Conservation (phyloP, 2,888 invertebrate genomes). For the Hyles lineata region DNA sequence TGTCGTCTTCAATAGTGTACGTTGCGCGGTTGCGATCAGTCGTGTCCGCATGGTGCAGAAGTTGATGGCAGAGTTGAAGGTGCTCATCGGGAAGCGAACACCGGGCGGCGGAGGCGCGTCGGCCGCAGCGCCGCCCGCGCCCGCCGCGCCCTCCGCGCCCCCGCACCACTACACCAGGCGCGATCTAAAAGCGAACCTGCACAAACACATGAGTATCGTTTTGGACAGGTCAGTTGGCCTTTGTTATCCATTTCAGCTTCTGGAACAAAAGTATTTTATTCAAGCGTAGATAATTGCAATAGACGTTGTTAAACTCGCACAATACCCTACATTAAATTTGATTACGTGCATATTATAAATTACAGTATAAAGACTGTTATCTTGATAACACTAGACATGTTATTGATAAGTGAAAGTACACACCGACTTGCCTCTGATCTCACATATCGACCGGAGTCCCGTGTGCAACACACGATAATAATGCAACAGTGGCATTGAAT, state of each 20-base stretch:
- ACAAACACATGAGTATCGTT: conserved; percentile 83
- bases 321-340: conserved; percentile 21
- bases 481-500: neutral
- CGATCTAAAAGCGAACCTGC: conserved; percentile 81
- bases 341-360: conserved; percentile 15
- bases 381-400: conserved; percentile 23
- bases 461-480: neutral
- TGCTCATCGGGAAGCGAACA: conserved; percentile 82
- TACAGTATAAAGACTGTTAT: conserved; percentile 10
- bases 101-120: conserved; percentile 64
- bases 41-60: conserved; percentile 83
- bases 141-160: conserved; percentile 49
- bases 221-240: conserved; percentile 77
- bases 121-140: conserved; percentile 54
- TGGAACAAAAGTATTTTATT: neutral
- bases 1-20: conserved; percentile 71
- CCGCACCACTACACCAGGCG: conserved; percentile 76
- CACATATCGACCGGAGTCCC: neutral
- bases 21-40: conserved; percentile 68
- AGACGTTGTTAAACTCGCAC: conserved; percentile 1
- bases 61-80: conserved; percentile 82
- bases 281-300: neutral
- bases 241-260: conserved; percentile 23
- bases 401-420: conserved; percentile 31
- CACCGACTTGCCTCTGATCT: conserved; percentile 8